These are phyloP conservation scores for Drosophila baimaii DNA, from an alignment of 1,140 invertebrate species.

Conservation along the genomic window DNA sequence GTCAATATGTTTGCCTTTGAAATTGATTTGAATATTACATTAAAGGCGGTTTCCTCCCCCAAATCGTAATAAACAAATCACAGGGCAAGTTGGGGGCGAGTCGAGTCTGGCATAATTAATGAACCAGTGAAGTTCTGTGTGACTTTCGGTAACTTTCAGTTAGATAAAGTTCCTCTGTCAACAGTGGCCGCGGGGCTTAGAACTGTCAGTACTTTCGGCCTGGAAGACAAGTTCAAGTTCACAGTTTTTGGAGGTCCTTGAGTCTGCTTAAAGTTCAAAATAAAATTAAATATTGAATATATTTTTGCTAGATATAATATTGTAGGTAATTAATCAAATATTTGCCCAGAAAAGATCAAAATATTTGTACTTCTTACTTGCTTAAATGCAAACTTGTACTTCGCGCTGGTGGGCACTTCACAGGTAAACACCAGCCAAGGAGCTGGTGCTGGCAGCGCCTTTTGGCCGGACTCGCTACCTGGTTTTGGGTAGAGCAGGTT, in stretches of 20 bases:
- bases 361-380: not conserved
- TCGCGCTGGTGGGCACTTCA: conserved; percentile 12
- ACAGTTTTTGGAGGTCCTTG: not conserved
- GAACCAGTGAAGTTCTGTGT: conserved; percentile 21
- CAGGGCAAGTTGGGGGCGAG: not conserved
- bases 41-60: not conserved
- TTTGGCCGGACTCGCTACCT: conserved; percentile 57
- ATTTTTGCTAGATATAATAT: not conserved
- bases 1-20: conserved; percentile 9
- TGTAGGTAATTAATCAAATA: not conserved
- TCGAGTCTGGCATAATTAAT: conserved; percentile 36
- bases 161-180: conserved; percentile 21
- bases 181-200: not conserved
- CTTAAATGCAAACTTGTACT: conserved; percentile 39
- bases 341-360: not conserved
- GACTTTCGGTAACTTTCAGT: conserved; percentile 23
- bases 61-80: not conserved
- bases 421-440: conserved; percentile 11
- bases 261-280: no score
- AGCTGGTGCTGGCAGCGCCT: not conserved
- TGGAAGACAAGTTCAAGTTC: conserved; percentile 17
- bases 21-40: conserved; percentile 34
- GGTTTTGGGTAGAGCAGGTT: conserved; percentile 36
- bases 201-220: not conserved
- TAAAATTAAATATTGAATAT: no score